Evolutionary conservation across 2,113 vertebrate species (phyloP).

Genomic region (Hippotragus niger): DNA sequence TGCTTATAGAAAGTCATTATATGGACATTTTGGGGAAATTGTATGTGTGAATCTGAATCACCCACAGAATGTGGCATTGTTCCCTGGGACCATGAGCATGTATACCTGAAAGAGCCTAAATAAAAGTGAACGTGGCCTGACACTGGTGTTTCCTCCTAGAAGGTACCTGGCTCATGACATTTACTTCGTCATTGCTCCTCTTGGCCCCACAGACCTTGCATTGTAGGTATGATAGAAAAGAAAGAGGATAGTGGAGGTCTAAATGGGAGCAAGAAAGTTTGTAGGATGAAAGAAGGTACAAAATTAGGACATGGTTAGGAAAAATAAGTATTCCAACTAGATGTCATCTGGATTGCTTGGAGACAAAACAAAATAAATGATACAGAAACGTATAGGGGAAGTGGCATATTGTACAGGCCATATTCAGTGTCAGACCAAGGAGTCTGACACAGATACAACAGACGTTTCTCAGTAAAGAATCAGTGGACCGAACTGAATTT

Average conservation of each 20-base stretch:
- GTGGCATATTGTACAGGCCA: neutral
- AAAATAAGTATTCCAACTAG: neutral
- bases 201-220: neutral
- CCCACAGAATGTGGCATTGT: neutral
- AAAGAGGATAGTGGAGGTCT: neutral
- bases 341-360: neutral
- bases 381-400: rapidly evolving
- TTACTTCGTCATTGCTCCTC: neutral
- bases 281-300: neutral
- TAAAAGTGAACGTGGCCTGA: neutral
- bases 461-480: neutral
- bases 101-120: neutral
- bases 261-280: neutral
- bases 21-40: neutral
- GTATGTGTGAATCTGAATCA: neutral
- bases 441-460: neutral
- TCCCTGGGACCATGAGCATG: neutral
- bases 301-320: neutral
- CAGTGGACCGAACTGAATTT: neutral
- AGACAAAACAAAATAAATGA: neutral
- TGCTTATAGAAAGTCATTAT: neutral
- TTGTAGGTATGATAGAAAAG: neutral
- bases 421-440: neutral
- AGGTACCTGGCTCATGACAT: neutral
- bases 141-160: neutral